Evolutionary conservation across 2,888 invertebrate genomes (phyloP), one percentile per base, ranked within the genome.

Genomic region (Cantharis nigra): DNA sequence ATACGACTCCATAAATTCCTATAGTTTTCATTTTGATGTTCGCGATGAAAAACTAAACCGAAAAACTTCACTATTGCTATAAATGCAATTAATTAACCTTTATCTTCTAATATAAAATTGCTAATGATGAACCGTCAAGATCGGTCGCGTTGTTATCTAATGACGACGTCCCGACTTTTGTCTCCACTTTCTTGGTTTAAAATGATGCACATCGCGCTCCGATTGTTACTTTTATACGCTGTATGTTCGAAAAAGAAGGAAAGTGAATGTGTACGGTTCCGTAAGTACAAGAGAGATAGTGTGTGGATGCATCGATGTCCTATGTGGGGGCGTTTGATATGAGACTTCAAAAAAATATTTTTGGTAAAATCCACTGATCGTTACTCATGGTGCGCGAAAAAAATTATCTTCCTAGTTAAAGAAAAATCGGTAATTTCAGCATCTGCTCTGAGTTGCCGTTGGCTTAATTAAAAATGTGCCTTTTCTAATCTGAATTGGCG

Each of bases 221-320:
- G 70, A 64, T 75, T 70, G 69, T 26, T 33, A 70, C 70, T 71
- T 75, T 75, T 75, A 75, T 75, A 75, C 70, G 26, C 20, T 70
- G 70, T 70, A 33, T 30, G 63, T 13, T 13, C 30, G 64, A 65
- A 72, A 69, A 62, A 33, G 26, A 69, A 69, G 16, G 30, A 69
- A 67, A 71, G 64, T n/a, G 5, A 16, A 23, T 16, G 28, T n/a
- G 65, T 13, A 16, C 18, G 13, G 10, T 13, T 62, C n/a, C 16
- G 13, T 30, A 16, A 23, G 74, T 30, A 18, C 9, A 28, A 74
- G 49, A 70, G 26, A 69, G 74, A 74, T 16, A n/a, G 67, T 4
- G 62, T 62, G 20, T 13, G 13, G 18, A 67, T 67, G 65, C 65
- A 67, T 67, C 26, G 65, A 26, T 67, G 65, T 18, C 49, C 49